Percentiles rank a stretch among this genome's conserved stretches.
phyloP scores from a whole-genome alignment of 1,140 invertebrate genomes.

The Pteromalus puparum region DNA sequence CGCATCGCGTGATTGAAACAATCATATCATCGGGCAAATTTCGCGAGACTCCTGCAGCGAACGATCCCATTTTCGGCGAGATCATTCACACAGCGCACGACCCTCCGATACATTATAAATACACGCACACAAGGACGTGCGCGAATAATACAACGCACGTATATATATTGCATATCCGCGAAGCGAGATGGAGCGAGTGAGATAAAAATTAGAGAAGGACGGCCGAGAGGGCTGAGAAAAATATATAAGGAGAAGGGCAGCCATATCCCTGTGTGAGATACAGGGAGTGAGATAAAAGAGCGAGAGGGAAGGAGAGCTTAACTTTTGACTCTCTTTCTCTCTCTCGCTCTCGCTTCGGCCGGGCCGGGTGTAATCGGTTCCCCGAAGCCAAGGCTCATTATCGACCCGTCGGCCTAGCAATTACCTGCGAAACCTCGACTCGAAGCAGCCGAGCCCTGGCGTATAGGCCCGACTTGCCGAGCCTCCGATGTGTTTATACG shows the following conservation, averaged over 20 bases:
- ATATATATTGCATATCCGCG: background rate
- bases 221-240: background rate
- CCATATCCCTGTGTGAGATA: conserved; percentile 5
- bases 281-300: conserved; percentile 36
- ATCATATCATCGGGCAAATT: too few relatives aligned
- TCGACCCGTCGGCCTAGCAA: conserved; percentile 76
- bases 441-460: conserved; percentile 1
- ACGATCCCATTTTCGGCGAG: too few relatives aligned
- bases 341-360: conserved; percentile 64
- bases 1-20: too few relatives aligned
- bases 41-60: too few relatives aligned
- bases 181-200: conserved; percentile 12
- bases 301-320: conserved; percentile 42
- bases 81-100: too few relatives aligned
- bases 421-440: conserved; percentile 72
- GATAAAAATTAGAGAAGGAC: conserved; percentile 11
- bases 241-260: background rate
- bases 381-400: conserved; percentile 75
- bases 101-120: too few relatives aligned
- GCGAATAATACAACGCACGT: too few relatives aligned
- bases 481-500: background rate
- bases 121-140: too few relatives aligned
- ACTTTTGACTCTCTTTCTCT: conserved; percentile 30
- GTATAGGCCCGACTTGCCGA: background rate
- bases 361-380: conserved; percentile 75